Percentiles rank a stretch among this genome's conserved stretches.
Evolutionary conservation across 2,797 vertebrate genomes (phyloP).

Genomic region (Buphagus erythrorhynchus): DNA sequence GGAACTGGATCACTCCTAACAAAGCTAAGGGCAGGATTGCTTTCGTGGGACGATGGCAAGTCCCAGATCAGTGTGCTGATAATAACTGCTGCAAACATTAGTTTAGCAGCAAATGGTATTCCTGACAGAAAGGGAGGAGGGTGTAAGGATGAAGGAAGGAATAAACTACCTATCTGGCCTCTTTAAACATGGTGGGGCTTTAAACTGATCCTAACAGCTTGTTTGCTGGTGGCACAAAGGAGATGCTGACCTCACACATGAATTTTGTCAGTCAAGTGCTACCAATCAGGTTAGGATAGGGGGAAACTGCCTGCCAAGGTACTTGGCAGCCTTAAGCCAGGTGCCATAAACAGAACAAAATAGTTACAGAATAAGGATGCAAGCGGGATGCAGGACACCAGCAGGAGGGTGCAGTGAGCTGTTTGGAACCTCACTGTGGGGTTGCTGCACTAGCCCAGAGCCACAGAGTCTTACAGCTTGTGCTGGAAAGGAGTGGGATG

Average conservation of each 20-base stretch:
- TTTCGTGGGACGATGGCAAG: background rate
- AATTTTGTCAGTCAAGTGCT: background rate
- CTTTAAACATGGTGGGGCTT: background rate
- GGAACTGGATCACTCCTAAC: background rate
- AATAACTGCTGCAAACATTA: background rate
- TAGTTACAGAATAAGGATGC: rapidly evolving
- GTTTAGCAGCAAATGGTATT: background rate
- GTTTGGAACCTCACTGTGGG: background rate
- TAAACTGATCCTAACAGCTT: background rate
- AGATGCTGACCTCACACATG: background rate
- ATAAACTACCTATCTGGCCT: background rate
- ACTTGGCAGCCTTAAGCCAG: background rate
- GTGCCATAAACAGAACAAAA: background rate
- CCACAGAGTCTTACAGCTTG: background rate
- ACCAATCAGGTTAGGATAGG: background rate
- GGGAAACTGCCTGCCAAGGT: background rate
- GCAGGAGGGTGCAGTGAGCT: background rate
- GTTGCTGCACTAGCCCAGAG: background rate
- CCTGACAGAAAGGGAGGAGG: background rate
- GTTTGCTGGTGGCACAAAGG: background rate
- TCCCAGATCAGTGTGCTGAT: background rate
- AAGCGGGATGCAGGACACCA: background rate
- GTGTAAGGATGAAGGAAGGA: background rate
- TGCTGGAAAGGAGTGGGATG: background rate
- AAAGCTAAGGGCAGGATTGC: background rate